Conservation (phyloP, 2,797 vertebrate genomes). For the Crenuchus spilurus region DNA sequence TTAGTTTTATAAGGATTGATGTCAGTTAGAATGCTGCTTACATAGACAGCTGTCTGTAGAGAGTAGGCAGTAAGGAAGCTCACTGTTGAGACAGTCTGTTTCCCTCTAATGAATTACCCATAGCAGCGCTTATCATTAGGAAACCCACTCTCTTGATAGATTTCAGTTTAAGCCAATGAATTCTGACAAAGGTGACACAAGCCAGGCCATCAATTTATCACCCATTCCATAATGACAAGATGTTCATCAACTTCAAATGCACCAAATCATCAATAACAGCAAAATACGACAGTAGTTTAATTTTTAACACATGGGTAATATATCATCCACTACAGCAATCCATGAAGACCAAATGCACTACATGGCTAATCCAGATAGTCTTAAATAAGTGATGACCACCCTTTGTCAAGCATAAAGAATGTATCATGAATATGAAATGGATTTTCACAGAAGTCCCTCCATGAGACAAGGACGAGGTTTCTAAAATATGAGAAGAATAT, state of each 20-base stretch:
- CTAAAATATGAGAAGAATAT: not conserved
- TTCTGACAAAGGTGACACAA: not conserved
- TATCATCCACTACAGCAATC: constrained; percentile 1
- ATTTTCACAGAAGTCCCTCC: not conserved
- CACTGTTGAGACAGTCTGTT: not conserved
- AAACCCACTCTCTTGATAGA: not conserved
- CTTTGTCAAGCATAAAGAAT: constrained; percentile 17
- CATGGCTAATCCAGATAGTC: constrained; percentile 5
- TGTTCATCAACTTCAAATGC: not conserved
- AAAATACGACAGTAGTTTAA: not conserved
- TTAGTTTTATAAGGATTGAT: too few relatives aligned
- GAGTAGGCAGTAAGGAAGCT: too few relatives aligned
- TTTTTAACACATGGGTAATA: constrained; percentile 1
- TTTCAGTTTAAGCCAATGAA: not conserved
- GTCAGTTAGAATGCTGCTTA: too few relatives aligned
- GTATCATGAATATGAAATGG: constrained; percentile 10
- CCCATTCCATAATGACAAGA: not conserved
- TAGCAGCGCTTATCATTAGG: not conserved
- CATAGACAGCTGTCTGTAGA: too few relatives aligned
- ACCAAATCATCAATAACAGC: constrained; percentile 1
- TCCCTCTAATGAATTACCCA: not conserved
- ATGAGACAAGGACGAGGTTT: not conserved
- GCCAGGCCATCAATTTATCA: constrained; percentile 6
- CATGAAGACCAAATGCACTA: constrained; percentile 6
- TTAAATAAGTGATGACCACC: constrained; percentile 17